phyloP scores from a whole-genome alignment of 2,888 invertebrate species.

The Pilophorus perplexus region DNA sequence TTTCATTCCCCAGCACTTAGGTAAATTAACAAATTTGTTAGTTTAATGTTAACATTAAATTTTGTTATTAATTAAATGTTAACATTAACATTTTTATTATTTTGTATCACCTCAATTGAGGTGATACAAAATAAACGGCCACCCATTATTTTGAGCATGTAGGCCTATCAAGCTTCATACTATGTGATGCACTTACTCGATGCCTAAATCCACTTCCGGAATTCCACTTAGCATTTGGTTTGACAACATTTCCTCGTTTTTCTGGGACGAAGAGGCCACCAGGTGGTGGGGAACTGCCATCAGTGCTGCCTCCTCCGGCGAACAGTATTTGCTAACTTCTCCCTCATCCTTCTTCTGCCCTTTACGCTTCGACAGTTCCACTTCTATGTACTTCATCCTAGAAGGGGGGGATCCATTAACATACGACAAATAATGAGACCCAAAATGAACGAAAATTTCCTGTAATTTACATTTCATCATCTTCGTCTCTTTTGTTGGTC shows the following conservation, averaged over 20 bases:
- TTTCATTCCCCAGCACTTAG: too few relatives aligned
- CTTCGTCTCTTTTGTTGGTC: constrained; percentile 96
- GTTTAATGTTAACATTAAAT: too few relatives aligned
- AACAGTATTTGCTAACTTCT: constrained; percentile 62
- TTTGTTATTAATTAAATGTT: too few relatives aligned
- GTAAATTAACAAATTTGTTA: too few relatives aligned
- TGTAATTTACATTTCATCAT: constrained; percentile 86
- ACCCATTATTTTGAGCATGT: too few relatives aligned
- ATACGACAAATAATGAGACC: not conserved
- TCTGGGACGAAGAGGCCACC: constrained; percentile 77
- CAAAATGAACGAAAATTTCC: not conserved
- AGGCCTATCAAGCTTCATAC: too few relatives aligned
- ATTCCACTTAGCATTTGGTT: constrained; percentile 99
- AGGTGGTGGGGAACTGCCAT: constrained; percentile 86
- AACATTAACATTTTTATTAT: too few relatives aligned
- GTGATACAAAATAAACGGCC: too few relatives aligned
- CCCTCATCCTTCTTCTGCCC: constrained; percentile 58
- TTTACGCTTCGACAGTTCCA: constrained; percentile 82
- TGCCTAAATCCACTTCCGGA: constrained; percentile 98
- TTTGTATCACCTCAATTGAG: too few relatives aligned
- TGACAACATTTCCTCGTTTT: constrained; percentile 97
- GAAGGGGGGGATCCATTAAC: not conserved
- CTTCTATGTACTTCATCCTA: constrained; percentile 79
- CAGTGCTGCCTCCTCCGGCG: constrained; percentile 87
- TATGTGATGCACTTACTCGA: constrained; percentile 69